These are phyloP conservation scores for Diaphora mendica DNA, from an alignment of 2,888 invertebrate species.

Conservation along the genomic window DNA sequence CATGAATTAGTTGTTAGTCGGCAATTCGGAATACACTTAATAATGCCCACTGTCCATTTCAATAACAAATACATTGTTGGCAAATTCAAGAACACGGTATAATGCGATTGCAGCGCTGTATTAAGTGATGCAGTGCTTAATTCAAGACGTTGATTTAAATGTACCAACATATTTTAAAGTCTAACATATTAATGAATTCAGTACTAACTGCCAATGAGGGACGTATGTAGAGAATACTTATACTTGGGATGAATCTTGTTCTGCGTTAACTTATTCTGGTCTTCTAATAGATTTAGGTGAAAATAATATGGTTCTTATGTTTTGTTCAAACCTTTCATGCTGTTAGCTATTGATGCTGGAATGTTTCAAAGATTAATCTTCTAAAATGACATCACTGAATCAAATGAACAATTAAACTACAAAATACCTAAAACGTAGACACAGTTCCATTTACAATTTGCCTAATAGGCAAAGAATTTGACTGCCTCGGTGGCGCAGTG, in stretches of 20 bases:
- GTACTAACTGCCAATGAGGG: not conserved
- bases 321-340: not conserved
- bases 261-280: not conserved
- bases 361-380: not conserved
- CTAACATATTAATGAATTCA: not conserved
- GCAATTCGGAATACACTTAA: constrained; percentile 47
- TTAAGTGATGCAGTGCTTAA: not conserved
- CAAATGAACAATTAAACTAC: not conserved
- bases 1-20: constrained; percentile 36
- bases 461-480: not conserved
- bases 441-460: not conserved
- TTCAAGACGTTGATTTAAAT: not conserved
- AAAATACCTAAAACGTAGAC: not conserved
- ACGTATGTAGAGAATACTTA: not conserved
- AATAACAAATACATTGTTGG: constrained; percentile 34
- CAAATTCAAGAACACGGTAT: constrained; percentile 27
- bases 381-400: not conserved
- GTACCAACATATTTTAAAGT: not conserved
- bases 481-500: too few species aligned
- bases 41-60: constrained; percentile 43
- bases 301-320: not conserved
- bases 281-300: not conserved
- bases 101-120: constrained; percentile 9
- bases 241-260: not conserved
- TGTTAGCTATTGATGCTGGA: not conserved